Conservation (phyloP, 1,140 invertebrate species). For the Eubasilissa regina region DNA sequence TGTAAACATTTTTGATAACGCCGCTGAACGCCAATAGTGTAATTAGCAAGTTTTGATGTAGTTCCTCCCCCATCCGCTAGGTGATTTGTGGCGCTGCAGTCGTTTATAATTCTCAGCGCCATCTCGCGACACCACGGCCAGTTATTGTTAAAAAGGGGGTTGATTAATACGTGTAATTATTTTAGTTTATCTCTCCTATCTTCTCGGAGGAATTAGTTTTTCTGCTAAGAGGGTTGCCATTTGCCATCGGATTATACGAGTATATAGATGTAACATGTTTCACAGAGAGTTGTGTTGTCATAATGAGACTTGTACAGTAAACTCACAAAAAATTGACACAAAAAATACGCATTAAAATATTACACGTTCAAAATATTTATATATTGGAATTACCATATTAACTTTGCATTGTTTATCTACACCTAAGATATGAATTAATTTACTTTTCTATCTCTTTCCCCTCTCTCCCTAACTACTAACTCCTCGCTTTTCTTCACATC, state of each 20-base stretch:
- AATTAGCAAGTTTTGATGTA: slow-evolving; percentile 39
- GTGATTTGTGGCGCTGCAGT: slow-evolving; percentile 57
- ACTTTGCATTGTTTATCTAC: too few species aligned
- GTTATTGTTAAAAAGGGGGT: slow-evolving; percentile 46
- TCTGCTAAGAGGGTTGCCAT: background rate
- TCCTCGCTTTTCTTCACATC: too few species aligned
- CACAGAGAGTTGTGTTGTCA: background rate
- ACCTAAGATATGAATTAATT: too few species aligned
- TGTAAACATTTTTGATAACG: too few species aligned
- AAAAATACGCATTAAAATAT: too few species aligned
- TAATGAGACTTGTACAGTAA: too few species aligned
- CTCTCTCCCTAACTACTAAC: too few species aligned
- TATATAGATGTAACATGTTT: background rate
- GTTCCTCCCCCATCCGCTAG: slow-evolving; percentile 46
- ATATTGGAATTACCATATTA: too few species aligned
- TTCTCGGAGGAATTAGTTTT: slow-evolving; percentile 25
- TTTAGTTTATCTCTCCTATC: slow-evolving; percentile 25
- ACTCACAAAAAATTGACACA: too few species aligned
- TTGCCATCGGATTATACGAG: background rate
- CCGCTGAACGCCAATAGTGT: background rate
- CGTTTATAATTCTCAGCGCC: slow-evolving; percentile 56
- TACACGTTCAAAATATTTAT: too few species aligned
- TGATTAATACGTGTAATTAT: slow-evolving; percentile 43
- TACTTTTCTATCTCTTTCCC: too few species aligned
- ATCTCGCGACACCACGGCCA: slow-evolving; percentile 44